Evolutionary conservation across 2,888 invertebrate genomes (phyloP).

Genomic region (Mesoligia furuncula): DNA sequence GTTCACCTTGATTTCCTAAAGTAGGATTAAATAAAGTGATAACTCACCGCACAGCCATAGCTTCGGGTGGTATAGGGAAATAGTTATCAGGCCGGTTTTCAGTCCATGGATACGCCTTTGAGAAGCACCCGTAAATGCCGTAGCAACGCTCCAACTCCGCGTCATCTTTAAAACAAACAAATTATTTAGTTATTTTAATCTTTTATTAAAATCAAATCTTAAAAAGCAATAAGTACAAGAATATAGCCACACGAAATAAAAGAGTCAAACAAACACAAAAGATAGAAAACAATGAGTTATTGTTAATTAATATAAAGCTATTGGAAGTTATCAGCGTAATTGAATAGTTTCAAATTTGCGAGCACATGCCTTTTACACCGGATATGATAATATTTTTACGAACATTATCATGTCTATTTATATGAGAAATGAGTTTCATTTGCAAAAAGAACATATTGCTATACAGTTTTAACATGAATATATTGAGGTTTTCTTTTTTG

Average conservation of each 20-base stretch:
- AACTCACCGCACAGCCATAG: conserved; percentile 88
- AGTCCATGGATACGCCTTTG: conserved; percentile 94
- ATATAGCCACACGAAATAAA: conserved; percentile 19
- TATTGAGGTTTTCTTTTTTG: neutral
- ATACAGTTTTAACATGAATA: neutral
- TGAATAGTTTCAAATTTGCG: conserved; percentile 57
- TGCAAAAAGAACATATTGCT: neutral
- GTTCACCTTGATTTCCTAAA: neutral
- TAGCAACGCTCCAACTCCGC: conserved; percentile 92
- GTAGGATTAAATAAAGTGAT: conserved; percentile 1
- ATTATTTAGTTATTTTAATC: neutral
- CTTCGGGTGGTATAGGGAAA: conserved; percentile 93
- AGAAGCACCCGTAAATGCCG: conserved; percentile 95
- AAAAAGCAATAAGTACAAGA: conserved; percentile 33
- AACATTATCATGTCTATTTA: conserved; percentile 23
- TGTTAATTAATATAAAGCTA: conserved; percentile 19
- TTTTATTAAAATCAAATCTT: conserved; percentile 25
- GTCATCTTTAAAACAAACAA: conserved; percentile 77
- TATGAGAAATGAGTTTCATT: conserved; percentile 13
- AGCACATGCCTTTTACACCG: conserved; percentile 50
- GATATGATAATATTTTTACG: conserved; percentile 34
- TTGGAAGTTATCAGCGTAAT: conserved; percentile 50
- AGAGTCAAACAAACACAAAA: conserved; percentile 18
- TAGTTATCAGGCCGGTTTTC: conserved; percentile 94
- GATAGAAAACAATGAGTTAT: conserved; percentile 23